Base-by-base conservation (phyloP, 2,888 invertebrate genomes). In the Pyrrhia umbra region DNA sequence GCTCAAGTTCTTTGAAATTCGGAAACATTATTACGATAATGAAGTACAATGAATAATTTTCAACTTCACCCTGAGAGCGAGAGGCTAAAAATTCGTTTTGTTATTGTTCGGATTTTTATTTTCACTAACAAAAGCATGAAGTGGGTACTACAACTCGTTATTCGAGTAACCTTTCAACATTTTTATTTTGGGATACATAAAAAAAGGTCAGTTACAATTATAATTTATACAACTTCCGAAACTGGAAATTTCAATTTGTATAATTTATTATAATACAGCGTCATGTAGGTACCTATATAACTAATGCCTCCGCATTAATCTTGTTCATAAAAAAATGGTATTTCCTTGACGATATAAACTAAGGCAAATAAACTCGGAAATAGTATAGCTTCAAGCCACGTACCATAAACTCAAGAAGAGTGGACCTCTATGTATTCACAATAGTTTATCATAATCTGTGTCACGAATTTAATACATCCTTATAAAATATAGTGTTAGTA, bases 21-120 rank as follows among this genome's bases (percentile, higher is more conserved):
- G 49, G 42, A 25, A 63, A 70, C 37, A 55, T 69, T 58, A 49
- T 65, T 63, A 65, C 46, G 42, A 6, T 66, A 75, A 63, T 66
- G 43, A 70, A 60, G 54, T 63, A 70, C 56, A 37, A 63, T 75
- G 63, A 75, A 75, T 75, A 75, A 75, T 67, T 70, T 74, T 42
- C 6, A 55, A 70, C 66, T 66, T 75, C 46, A 50, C 68, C 58
- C 45, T 59, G 59, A 13, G 18, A 57, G 42, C 16, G 6, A 51
- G 47, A 66, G 16, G 54, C 46, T 55, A 54, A 30, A 30, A 57
- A 66, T 47, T 56, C 30, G n/a, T 59, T 47, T 15, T 56, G 52
- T 61, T 59, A 63, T 60, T 57, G 63, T 63, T 50, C 49, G 42
- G 10, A 34, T 59, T 67, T 68, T 56, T 56, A 50, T 63, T 68